These are phyloP conservation scores for Junonia oenone DNA, from an alignment of 2,888 invertebrate species.

Conservation along the genomic window DNA sequence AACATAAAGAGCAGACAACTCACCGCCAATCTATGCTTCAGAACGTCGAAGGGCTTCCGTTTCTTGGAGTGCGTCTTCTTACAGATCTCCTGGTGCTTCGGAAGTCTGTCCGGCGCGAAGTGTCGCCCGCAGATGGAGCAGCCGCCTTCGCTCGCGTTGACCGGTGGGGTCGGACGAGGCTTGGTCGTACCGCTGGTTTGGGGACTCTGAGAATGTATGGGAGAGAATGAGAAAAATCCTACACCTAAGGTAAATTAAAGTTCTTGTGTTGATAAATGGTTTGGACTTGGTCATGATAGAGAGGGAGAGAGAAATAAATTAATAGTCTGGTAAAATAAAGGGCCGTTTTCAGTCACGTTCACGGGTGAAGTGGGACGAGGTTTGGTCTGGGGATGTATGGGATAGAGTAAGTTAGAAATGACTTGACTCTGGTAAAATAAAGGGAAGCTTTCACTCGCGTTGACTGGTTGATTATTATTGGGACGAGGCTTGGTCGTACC, in stretches of 20 bases:
- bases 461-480: too few relatives aligned
- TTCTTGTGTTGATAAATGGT: background rate
- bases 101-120: slow-evolving; percentile 89
- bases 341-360: too few relatives aligned
- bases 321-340: too few relatives aligned
- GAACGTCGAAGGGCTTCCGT: slow-evolving; percentile 93
- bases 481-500: slow-evolving; percentile 24
- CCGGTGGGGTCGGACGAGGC: slow-evolving; percentile 19
- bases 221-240: background rate
- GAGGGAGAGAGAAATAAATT: too few relatives aligned
- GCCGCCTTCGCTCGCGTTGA: slow-evolving; percentile 39
- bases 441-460: too few relatives aligned
- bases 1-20: slow-evolving; percentile 39
- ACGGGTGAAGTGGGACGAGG: too few relatives aligned
- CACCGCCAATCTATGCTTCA: slow-evolving; percentile 89
- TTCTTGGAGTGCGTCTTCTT: slow-evolving; percentile 87
- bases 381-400: too few relatives aligned
- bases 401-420: too few relatives aligned
- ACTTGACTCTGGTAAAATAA: too few relatives aligned
- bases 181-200: slow-evolving; percentile 24
- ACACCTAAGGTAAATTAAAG: too few relatives aligned
- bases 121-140: slow-evolving; percentile 89
- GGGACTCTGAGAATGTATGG: slow-evolving; percentile 25
- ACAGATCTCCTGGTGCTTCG: slow-evolving; percentile 92
- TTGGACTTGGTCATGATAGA: too few relatives aligned